These are phyloP conservation scores for Bradypodion pumilum DNA, from an alignment of 2,797 vertebrate genomes.

Conservation along the genomic window DNA sequence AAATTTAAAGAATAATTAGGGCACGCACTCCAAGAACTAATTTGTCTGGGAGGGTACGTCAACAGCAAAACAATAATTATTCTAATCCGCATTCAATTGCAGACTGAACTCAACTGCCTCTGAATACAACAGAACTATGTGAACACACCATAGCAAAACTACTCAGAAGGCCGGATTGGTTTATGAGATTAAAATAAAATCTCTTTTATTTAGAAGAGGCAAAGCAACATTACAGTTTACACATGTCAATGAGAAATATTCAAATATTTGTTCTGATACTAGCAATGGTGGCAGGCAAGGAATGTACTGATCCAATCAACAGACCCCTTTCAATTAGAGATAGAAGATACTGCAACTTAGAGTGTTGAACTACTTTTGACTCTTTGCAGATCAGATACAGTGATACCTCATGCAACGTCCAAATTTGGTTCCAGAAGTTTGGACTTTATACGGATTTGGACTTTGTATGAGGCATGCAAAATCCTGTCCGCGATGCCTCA, in stretches of 20 bases:
- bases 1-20: conserved; percentile 51
- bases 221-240: conserved; percentile 30
- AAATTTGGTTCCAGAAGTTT: too few relatives aligned
- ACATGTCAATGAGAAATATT: conserved; percentile 23
- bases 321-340: background rate
- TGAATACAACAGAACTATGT: conserved; percentile 51
- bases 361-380: background rate
- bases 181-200: conserved; percentile 25
- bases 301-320: background rate
- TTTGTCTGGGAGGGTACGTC: conserved; percentile 51
- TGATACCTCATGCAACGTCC: too few relatives aligned
- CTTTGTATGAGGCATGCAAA: too few relatives aligned
- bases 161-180: too few relatives aligned
- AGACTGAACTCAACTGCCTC: conserved; percentile 55
- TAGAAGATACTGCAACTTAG: background rate
- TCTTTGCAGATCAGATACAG: background rate
- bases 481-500: too few relatives aligned
- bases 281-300: conserved; percentile 12
- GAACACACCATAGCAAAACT: conserved; percentile 23
- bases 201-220: background rate
- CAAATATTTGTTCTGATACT: conserved; percentile 36
- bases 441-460: too few relatives aligned
- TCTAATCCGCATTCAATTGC: conserved; percentile 28
- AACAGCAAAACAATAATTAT: conserved; percentile 58
- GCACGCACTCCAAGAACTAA: conserved; percentile 42